Base-by-base conservation (phyloP, 1,140 invertebrate species). In the Gonatopus flavifemur region DNA sequence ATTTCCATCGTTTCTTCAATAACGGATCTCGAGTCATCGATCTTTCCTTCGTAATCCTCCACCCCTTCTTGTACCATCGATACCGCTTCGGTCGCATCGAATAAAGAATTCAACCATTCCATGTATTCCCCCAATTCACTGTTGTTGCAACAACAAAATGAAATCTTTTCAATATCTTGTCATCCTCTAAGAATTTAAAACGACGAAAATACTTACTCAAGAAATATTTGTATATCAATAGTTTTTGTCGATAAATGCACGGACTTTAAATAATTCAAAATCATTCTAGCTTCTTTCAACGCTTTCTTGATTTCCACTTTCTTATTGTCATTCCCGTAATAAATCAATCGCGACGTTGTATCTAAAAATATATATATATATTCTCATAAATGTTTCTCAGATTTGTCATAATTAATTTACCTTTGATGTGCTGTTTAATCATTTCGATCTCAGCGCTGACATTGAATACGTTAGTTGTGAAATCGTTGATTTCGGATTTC, bases 301-400 rank as follows among this genome's bases (percentile, higher is more conserved):
- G 81, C 82, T 49, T 81, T 80, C 32, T 82, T 80, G 3, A 84
- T 80, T 50, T 81, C 84, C 15, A 85, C 61, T 62, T 81, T 81
- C 25, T 78, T 80, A 39, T 81, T 77, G 2, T 82, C 81, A 30
- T 76, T 76, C 3, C 79, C 80, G 38, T 84, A 84, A 3, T 81
- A 76, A 50, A 76, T 63, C 25, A 86, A 59, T 32, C 71, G 67
- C 7, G 59, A 62, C 25, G 81, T 77, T 20, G 76, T 72, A 37
- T 69, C 70, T 72, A 16, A 24, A 59, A 46, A 36, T 8, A 9
- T 10, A 33, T 28, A 54, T 8, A 36, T 19, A 7, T 10, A 35
- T 9, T 9, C 7, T 8, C 10, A 44, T 40, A 18, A 32, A 18
- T 7, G 15, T 31, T 32, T 25, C 28, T 40, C 6, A 12, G 28